Conservation (phyloP, 1,140 invertebrate species). For the Hycleus cichorii region DNA sequence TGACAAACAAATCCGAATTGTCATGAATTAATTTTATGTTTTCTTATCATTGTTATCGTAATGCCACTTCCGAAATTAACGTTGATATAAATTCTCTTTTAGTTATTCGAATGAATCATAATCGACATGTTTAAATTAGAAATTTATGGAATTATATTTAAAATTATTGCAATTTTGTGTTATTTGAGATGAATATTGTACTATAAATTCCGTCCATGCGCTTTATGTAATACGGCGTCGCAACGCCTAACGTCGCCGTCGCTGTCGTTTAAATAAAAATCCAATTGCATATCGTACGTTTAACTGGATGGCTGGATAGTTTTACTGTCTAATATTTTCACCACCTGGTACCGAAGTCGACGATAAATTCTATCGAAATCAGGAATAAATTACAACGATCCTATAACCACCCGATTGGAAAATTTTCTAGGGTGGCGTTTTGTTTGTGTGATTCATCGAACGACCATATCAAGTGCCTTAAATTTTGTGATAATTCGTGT, state of each 20-base stretch:
- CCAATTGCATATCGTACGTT: constrained; percentile 18
- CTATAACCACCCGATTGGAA: background rate
- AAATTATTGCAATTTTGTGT: too few relatives aligned
- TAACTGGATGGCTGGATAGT: constrained; percentile 35
- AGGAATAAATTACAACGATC: background rate
- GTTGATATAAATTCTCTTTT: too few relatives aligned
- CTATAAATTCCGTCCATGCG: constrained; percentile 11
- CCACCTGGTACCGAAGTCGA: constrained; percentile 29
- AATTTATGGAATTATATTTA: too few relatives aligned
- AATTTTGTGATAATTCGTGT: too few relatives aligned
- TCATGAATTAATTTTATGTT: too few relatives aligned
- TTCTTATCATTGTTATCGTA: too few relatives aligned
- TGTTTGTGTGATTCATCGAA: background rate
- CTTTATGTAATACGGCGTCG: constrained; percentile 13
- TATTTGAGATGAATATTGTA: too few relatives aligned
- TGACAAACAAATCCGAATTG: too few relatives aligned
- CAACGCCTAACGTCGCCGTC: constrained; percentile 20
- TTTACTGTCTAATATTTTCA: constrained; percentile 17
- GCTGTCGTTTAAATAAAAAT: constrained; percentile 19
- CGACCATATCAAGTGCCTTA: too few relatives aligned
- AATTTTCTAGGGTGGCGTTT: background rate
- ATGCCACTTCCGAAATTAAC: too few relatives aligned
- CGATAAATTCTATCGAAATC: background rate
- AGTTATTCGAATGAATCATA: too few relatives aligned
- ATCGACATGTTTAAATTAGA: too few relatives aligned